Evolutionary conservation across 30 jellyfish, hydroid and myxozoan genomes (phyloP).

Genomic region (Aurelia sp.): DNA sequence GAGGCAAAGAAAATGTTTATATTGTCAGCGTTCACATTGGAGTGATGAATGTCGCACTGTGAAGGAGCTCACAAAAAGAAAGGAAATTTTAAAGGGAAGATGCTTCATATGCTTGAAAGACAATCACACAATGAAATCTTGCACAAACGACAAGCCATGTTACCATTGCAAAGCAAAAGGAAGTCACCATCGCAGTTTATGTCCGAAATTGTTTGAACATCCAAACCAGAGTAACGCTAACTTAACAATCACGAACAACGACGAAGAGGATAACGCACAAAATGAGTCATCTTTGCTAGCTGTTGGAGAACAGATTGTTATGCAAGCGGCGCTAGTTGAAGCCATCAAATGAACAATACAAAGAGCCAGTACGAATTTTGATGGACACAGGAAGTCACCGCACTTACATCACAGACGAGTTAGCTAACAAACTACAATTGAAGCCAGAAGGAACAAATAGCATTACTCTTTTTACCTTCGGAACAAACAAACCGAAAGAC

Average conservation of each 20-base stretch:
- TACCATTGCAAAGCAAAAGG: too few species aligned
- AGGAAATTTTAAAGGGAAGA: too few species aligned
- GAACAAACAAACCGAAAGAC: conserved; percentile 7
- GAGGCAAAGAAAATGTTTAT: not conserved
- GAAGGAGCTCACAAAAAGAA: too few species aligned
- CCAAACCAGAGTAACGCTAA: too few species aligned
- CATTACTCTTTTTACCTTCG: not conserved
- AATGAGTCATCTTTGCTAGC: too few species aligned
- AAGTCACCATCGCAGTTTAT: too few species aligned
- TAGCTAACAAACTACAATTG: conserved; percentile 12
- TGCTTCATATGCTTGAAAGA: too few species aligned
- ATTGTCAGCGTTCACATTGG: not conserved
- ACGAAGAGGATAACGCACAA: too few species aligned
- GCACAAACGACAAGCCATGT: too few species aligned
- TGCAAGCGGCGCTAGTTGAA: conserved; percentile 48
- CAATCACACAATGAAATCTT: too few species aligned
- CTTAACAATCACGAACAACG: too few species aligned
- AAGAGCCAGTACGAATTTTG: not conserved
- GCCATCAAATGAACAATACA: not conserved
- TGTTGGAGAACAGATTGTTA: not conserved
- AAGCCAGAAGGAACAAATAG: conserved; percentile 6
- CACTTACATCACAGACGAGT: conserved; percentile 40
- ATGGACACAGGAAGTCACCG: conserved; percentile 51
- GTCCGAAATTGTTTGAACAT: too few species aligned
- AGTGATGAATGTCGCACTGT: not conserved